Conservation (phyloP, 1,140 invertebrate species). For the Macrobrachium rosenbergii region DNA sequence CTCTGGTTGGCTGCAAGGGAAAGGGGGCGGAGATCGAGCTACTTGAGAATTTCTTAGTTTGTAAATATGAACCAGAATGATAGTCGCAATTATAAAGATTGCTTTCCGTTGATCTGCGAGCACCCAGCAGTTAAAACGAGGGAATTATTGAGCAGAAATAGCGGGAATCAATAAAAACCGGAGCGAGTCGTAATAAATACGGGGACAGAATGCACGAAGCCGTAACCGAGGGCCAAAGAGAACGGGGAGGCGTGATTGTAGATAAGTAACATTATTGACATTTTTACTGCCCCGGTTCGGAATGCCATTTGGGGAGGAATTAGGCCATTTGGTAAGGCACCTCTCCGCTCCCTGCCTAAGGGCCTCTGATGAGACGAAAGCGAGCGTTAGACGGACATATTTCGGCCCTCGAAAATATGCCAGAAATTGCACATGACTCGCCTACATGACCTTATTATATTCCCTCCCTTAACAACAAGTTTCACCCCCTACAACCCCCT, state of each 20-base stretch:
- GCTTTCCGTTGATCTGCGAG: no score
- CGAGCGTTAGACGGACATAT: slow-evolving; percentile 2
- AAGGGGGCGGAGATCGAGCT: no score
- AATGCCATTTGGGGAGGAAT: slow-evolving; percentile 55
- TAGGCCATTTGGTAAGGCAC: slow-evolving; percentile 51
- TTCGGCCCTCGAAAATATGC: slow-evolving; percentile 15
- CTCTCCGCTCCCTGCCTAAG: slow-evolving; percentile 51
- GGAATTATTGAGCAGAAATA: no score
- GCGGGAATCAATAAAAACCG: neutral
- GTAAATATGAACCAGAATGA: no score
- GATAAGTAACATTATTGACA: slow-evolving; percentile 60
- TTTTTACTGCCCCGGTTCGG: slow-evolving; percentile 56
- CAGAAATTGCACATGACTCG: neutral
- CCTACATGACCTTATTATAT: no score
- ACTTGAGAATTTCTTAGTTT: no score
- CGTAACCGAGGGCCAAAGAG: neutral
- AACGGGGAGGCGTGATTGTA: slow-evolving; percentile 24
- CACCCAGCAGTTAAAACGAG: no score
- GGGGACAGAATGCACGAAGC: neutral
- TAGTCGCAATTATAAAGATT: no score
- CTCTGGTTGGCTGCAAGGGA: no score
- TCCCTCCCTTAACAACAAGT: no score
- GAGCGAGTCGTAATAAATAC: no score
- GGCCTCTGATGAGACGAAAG: slow-evolving; percentile 51
- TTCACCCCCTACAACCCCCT: no score